These are phyloP conservation scores for Tetraneura akinire DNA, from an alignment of 1,140 invertebrate genomes.

Conservation along the genomic window DNA sequence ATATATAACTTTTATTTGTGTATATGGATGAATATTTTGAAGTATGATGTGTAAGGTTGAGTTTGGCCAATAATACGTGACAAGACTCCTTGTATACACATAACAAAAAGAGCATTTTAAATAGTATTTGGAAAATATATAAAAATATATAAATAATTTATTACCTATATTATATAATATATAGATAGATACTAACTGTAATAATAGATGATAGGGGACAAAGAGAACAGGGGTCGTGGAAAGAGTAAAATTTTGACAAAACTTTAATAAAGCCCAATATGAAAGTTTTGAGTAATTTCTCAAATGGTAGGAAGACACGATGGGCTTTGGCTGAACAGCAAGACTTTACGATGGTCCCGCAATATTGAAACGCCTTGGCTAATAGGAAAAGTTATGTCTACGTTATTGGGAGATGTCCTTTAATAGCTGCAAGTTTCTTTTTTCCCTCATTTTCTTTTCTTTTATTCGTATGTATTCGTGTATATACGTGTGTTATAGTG, in stretches of 20 bases:
- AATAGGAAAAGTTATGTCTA: slow-evolving; percentile 48
- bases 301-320: slow-evolving; percentile 20
- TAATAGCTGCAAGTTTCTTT: slow-evolving; percentile 41
- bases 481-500: too few species aligned
- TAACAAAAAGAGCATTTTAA: slow-evolving; percentile 3
- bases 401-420: slow-evolving; percentile 44
- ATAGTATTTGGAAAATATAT: slow-evolving; percentile 1
- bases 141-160: slow-evolving; percentile 6
- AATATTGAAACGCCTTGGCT: slow-evolving; percentile 49
- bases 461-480: neutral
- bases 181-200: neutral
- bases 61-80: slow-evolving; percentile 29
- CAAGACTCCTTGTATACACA: neutral
- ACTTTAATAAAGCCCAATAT: slow-evolving; percentile 50
- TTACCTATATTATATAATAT: too few species aligned
- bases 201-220: neutral
- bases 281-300: slow-evolving; percentile 50
- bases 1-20: too few species aligned
- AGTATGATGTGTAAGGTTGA: too few species aligned
- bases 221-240: slow-evolving; percentile 30
- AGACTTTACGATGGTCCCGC: slow-evolving; percentile 40
- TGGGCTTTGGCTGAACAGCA: slow-evolving; percentile 33
- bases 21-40: too few species aligned
- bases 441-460: neutral
- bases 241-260: slow-evolving; percentile 33